Conservation (phyloP, 2,888 invertebrate genomes). For the Argyra leucocephala region DNA sequence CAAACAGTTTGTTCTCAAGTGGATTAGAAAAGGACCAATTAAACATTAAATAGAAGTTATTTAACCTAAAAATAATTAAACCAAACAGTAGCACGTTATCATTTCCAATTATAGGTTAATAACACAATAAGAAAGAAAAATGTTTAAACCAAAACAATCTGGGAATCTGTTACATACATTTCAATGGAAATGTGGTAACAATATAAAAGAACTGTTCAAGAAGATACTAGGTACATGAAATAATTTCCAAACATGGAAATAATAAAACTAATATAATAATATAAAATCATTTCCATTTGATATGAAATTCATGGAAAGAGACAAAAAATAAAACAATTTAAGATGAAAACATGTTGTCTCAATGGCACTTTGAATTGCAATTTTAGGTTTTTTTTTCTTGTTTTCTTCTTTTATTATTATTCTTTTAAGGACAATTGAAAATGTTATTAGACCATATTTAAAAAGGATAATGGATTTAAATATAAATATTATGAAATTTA, state of each 20-base stretch:
- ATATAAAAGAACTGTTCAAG: no score
- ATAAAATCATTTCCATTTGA: background rate
- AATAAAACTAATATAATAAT: background rate
- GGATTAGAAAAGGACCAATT: no score
- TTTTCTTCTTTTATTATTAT: background rate
- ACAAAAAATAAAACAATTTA: background rate
- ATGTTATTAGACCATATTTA: background rate
- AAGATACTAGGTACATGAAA: no score
- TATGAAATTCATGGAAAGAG: background rate
- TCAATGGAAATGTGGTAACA: no score
- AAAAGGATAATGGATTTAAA: background rate
- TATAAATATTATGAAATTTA: background rate
- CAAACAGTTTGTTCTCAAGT: no score
- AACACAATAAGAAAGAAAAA: no score
- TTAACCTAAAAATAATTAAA: no score
- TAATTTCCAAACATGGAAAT: background rate
- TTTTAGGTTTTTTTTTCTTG: background rate
- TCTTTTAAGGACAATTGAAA: background rate
- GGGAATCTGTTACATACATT: no score
- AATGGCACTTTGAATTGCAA: background rate
- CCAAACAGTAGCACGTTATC: no score
- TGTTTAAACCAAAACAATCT: no score
- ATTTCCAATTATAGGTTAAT: no score
- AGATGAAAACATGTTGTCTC: background rate
- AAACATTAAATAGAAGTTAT: no score